Percentiles rank a stretch among this genome's conserved stretches.
These are phyloP conservation scores for Neelides folsomi DNA, from an alignment of 2,888 invertebrate species.

Conservation along the genomic window DNA sequence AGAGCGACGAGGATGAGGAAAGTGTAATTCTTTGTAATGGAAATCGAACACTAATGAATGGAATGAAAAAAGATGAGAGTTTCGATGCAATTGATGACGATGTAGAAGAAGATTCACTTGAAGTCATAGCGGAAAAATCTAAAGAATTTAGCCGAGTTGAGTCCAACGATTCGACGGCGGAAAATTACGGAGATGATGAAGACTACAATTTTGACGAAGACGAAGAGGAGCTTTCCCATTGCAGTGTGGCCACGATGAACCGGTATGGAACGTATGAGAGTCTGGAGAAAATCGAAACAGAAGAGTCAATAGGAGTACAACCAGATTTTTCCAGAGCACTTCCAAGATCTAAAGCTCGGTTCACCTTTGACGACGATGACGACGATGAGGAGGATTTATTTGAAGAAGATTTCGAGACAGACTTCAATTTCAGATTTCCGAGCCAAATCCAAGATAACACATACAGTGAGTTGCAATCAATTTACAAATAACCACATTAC, in stretches of 20 bases:
- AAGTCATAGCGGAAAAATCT: constrained; percentile 4
- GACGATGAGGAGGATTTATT: constrained; percentile 29
- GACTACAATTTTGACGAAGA: constrained; percentile 28
- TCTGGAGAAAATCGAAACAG: constrained; percentile 28
- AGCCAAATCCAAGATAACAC: constrained; percentile 32
- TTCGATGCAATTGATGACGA: not conserved
- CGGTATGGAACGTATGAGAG: constrained; percentile 32
- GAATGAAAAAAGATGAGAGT: not conserved
- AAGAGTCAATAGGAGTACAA: constrained; percentile 17
- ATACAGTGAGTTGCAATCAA: constrained; percentile 31
- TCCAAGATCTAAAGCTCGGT: constrained; percentile 24
- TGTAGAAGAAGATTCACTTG: not conserved
- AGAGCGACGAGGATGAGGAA: constrained; percentile 10
- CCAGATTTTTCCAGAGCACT: constrained; percentile 10
- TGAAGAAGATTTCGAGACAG: constrained; percentile 32
- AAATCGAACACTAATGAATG: constrained; percentile 6
- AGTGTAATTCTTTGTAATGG: constrained; percentile 11
- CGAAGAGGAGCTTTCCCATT: constrained; percentile 29
- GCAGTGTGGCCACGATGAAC: constrained; percentile 30
- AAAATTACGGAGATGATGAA: constrained; percentile 32
- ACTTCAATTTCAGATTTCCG: constrained; percentile 31
- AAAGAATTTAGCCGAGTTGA: constrained; percentile 19
- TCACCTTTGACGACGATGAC: constrained; percentile 29
- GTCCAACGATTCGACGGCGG: constrained; percentile 27
- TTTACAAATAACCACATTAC: too few species aligned